These are phyloP conservation scores for Silurus meridionalis DNA, from an alignment of 2,113 vertebrate species.

Conservation along the genomic window DNA sequence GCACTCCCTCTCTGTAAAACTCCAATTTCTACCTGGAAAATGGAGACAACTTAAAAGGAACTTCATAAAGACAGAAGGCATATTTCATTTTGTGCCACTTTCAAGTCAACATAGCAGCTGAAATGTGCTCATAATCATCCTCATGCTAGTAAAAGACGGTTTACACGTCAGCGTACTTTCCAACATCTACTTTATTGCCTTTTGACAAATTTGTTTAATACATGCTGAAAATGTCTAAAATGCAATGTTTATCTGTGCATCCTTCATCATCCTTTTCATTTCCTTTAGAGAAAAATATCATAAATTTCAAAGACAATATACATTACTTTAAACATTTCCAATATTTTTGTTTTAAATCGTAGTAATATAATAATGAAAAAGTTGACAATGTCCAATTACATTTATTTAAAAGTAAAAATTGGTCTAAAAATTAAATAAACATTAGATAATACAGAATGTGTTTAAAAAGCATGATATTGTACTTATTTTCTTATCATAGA, in stretches of 20 bases:
- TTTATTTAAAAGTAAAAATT: background rate
- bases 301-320: slow-evolving; percentile 25
- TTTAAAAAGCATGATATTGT: background rate
- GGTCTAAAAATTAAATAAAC: background rate
- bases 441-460: background rate
- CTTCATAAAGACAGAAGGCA: slow-evolving; percentile 47
- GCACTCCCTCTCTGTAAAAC: slow-evolving; percentile 44
- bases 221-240: slow-evolving; percentile 27
- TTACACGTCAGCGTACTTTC: slow-evolving; percentile 27
- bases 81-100: slow-evolving; percentile 48
- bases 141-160: slow-evolving; percentile 28
- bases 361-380: background rate
- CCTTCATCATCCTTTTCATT: slow-evolving; percentile 43
- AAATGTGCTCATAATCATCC: slow-evolving; percentile 44
- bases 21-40: slow-evolving; percentile 51
- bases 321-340: slow-evolving; percentile 10
- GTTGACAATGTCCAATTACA: background rate
- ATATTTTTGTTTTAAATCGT: background rate
- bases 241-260: slow-evolving; percentile 17
- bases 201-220: slow-evolving; percentile 32
- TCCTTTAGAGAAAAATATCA: slow-evolving; percentile 46
- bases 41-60: slow-evolving; percentile 49
- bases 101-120: slow-evolving; percentile 20
- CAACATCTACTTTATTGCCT: slow-evolving; percentile 38
- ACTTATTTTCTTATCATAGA: background rate